Evolutionary conservation across 1,140 invertebrate genomes (phyloP).

Genomic region (Amphibalanus amphitrite): DNA sequence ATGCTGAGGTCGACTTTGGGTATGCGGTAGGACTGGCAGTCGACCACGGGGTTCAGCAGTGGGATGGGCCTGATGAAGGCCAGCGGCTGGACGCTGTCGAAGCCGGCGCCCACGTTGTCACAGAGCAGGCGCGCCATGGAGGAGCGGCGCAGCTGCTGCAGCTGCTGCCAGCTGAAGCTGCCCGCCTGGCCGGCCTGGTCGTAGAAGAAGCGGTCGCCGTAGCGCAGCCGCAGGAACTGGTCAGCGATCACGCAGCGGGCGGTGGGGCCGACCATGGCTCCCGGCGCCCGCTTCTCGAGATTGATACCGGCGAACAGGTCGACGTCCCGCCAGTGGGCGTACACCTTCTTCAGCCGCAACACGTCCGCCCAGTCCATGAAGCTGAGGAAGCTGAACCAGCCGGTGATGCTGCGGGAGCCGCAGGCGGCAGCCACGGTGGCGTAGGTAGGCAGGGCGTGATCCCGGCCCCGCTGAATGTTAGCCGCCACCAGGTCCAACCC

Average conservation of each 20-base stretch:
- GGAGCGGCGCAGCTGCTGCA: conserved; percentile 34
- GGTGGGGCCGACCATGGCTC: conserved; percentile 56
- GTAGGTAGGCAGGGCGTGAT: conserved; percentile 21
- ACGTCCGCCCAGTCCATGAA: too few relatives aligned
- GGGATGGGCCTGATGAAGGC: conserved; percentile 25
- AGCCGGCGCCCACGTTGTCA: conserved; percentile 32
- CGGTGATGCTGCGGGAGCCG: too few relatives aligned
- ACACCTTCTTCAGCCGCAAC: conserved; percentile 34
- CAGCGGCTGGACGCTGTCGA: conserved; percentile 33
- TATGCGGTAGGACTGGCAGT: neutral
- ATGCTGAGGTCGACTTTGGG: neutral
- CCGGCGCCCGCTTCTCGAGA: conserved; percentile 42
- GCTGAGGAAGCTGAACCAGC: too few relatives aligned
- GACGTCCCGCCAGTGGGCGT: conserved; percentile 47
- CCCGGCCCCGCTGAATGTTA: conserved; percentile 24
- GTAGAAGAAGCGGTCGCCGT: conserved; percentile 34
- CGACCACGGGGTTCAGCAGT: neutral
- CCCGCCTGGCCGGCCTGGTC: conserved; percentile 43
- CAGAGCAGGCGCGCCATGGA: conserved; percentile 36
- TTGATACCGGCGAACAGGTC: conserved; percentile 62
- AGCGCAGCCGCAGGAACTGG: conserved; percentile 29
- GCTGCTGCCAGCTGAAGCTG: conserved; percentile 41
- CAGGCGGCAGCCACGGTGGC: too few relatives aligned
- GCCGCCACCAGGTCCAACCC: conserved; percentile 21
- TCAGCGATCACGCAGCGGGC: conserved; percentile 21